Base-by-base conservation (phyloP, 2,888 invertebrate species). In the Rhamnusium bicolor region DNA sequence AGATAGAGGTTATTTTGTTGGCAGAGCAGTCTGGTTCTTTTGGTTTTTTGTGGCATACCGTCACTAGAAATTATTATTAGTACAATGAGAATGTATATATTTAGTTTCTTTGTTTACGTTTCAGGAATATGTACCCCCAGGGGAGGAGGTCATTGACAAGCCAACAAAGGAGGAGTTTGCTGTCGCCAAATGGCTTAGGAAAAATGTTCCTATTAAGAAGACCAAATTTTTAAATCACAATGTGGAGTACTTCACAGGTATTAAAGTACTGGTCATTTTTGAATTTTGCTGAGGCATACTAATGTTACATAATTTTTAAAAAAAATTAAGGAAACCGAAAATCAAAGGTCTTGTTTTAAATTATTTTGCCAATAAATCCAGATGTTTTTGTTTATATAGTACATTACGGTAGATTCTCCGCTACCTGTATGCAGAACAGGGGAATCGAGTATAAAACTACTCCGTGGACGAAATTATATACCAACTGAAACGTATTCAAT, bases 211-310 rank as follows among this genome's bases (percentile, higher is more conserved):
- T 40, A 95, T 94, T 2, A 98, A 98, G 89, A 97, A 96, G 87
- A 98, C 98, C 0, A 98, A 98, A 88, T 97, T 99, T 87, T 91
- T 98, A 63, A 97, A 96, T 85, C 98, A 99, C 87, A 95, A 97
- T 88, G 98, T 99, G 10, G 96, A 98, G 87, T 99, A 98, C 89
- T 99, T 99, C 85, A 96, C 96, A 79, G 96, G 97, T 93, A 90
- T 85, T n/a, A 1, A 49, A 6, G 24, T 24, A n/a, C n/a, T n/a
- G n/a, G n/a, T n/a, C n/a, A n/a, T n/a, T n/a, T n/a, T n/a, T n/a
- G n/a, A n/a, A n/a, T n/a, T n/a, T n/a, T n/a, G n/a, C n/a, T n/a
- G n/a, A n/a, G n/a, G n/a, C n/a, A n/a, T n/a, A n/a, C n/a, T n/a
- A n/a, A n/a, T n/a, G n/a, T n/a, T n/a, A n/a, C n/a, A n/a, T n/a